Evolutionary conservation across 2,113 vertebrate species (phyloP).

Genomic region (Hucho hucho): DNA sequence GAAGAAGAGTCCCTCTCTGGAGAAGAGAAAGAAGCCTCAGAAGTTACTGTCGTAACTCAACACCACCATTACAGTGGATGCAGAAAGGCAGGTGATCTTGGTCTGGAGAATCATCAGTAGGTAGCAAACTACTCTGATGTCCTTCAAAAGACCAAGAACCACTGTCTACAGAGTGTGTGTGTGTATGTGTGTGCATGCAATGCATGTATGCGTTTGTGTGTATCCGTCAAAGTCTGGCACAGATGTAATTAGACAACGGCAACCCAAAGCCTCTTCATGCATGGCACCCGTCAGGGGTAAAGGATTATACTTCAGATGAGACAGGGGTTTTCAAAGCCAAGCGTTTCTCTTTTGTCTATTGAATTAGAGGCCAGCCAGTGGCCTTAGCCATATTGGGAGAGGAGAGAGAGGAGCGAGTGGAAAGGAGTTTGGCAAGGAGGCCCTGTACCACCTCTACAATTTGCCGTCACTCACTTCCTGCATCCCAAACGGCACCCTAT

Average conservation of each 20-base stretch:
- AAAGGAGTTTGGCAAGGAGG: too few relatives aligned
- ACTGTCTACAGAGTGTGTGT: background rate
- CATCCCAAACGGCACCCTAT: too few relatives aligned
- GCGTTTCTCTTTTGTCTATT: conserved; percentile 42
- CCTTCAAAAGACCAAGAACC: too few relatives aligned
- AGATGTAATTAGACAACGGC: conserved; percentile 50
- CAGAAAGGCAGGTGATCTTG: background rate
- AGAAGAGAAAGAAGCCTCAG: background rate
- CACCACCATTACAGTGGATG: background rate
- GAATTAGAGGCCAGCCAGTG: conserved; percentile 56
- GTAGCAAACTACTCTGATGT: too few relatives aligned
- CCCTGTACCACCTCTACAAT: conserved; percentile 28
- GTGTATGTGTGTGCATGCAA: conserved; percentile 7
- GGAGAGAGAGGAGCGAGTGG: conserved; percentile 19
- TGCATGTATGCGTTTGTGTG: background rate
- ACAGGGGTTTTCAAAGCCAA: conserved; percentile 46
- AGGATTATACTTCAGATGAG: conserved; percentile 40
- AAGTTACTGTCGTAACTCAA: background rate
- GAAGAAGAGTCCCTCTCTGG: conserved; percentile 1
- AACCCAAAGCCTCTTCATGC: conserved; percentile 37
- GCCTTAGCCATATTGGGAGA: conserved; percentile 40
- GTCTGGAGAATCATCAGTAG: background rate
- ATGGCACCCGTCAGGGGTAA: conserved; percentile 29
- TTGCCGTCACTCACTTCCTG: conserved; percentile 31
- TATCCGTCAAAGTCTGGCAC: conserved; percentile 31